These are phyloP conservation scores for Hiodon alosoides DNA, from an alignment of 2,113 vertebrate species.

Conservation along the genomic window DNA sequence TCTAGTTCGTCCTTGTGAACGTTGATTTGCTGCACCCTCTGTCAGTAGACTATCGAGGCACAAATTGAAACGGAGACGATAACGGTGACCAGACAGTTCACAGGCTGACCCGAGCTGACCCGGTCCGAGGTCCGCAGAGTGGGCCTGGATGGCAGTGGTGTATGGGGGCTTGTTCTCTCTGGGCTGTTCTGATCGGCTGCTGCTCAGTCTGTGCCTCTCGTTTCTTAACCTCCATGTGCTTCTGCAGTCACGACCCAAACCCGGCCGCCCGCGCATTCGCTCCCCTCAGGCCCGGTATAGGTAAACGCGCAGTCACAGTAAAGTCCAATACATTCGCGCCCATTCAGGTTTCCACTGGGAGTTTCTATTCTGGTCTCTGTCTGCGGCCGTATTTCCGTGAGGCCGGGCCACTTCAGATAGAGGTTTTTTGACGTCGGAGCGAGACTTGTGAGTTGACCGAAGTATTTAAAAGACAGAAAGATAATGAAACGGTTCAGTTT, in stretches of 20 bases:
- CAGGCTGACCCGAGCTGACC: neutral
- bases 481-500: neutral
- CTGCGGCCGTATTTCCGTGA: neutral
- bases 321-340: too few relatives aligned
- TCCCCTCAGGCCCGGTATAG: too few relatives aligned
- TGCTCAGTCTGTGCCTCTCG: constrained; percentile 2
- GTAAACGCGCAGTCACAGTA: too few relatives aligned
- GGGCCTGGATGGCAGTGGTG: neutral
- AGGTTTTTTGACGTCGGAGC: neutral
- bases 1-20: neutral
- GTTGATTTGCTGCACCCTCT: neutral
- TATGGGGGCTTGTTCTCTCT: neutral
- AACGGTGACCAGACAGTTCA: neutral
- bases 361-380: neutral
- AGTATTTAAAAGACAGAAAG: neutral
- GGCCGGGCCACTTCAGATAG: neutral
- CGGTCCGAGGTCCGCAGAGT: neutral
- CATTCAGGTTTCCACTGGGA: neutral
- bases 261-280: neutral
- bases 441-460: too few relatives aligned
- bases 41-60: neutral
- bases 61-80: neutral
- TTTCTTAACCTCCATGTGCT: neutral
- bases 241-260: neutral
- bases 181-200: neutral